A percentile compares a stretch with the other conserved stretches of the same genome.
phyloP scores from a whole-genome alignment of 1,140 invertebrate genomes.

The Hyposmocoma kahamanoa region DNA sequence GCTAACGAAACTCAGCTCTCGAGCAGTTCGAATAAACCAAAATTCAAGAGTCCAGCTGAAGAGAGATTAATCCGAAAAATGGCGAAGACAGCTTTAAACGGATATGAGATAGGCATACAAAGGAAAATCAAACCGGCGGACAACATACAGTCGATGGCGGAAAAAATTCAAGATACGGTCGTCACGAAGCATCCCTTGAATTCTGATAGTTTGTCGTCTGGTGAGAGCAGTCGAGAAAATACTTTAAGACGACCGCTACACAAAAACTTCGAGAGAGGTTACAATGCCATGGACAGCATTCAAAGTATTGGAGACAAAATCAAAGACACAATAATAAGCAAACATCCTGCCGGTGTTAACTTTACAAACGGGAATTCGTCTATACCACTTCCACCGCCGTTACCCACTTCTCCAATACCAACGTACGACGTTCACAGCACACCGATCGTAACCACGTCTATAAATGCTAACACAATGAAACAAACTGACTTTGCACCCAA shows the following conservation, averaged over 20 bases:
- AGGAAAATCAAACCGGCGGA: conserved; percentile 70
- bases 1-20: conserved; percentile 59
- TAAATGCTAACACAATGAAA: conserved; percentile 25
- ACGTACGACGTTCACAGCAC: conserved; percentile 43
- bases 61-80: conserved; percentile 74
- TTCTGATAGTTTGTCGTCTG: conserved; percentile 37
- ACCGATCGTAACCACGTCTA: conserved; percentile 24
- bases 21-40: conserved; percentile 48
- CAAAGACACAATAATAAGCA: conserved; percentile 30
- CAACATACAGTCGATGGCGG: conserved; percentile 69
- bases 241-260: conserved; percentile 39
- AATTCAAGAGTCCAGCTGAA: conserved; percentile 76
- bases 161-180: conserved; percentile 69
- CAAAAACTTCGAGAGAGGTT: conserved; percentile 28
- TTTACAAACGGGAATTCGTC: conserved; percentile 19
- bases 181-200: conserved; percentile 70
- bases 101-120: conserved; percentile 71
- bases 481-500: conserved; percentile 30
- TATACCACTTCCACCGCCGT: conserved; percentile 39
- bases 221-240: conserved; percentile 45
- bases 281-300: conserved; percentile 28
- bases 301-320: conserved; percentile 30
- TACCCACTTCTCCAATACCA: conserved; percentile 54
- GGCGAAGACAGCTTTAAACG: conserved; percentile 71
- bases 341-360: conserved; percentile 17